These are phyloP conservation scores for Heliothis peltigera DNA, from an alignment of 2,888 invertebrate genomes.

Conservation along the genomic window DNA sequence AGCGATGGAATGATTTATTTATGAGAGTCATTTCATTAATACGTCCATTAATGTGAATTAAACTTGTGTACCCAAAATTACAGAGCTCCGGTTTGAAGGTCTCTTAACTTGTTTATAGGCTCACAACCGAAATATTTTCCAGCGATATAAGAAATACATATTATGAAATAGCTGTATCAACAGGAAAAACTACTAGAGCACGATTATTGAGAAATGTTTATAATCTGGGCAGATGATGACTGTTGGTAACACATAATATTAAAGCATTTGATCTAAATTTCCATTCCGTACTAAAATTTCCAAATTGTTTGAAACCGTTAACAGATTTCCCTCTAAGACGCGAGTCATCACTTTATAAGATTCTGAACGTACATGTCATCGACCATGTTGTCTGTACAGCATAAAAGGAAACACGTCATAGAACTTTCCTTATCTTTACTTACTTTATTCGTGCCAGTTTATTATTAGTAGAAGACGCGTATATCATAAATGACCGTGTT, in stretches of 20 bases:
- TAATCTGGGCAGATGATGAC: too few relatives aligned
- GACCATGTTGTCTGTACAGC: not conserved
- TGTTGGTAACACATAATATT: too few relatives aligned
- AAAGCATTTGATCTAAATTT: too few relatives aligned
- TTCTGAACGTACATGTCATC: conserved; percentile 11
- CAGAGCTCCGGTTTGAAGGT: not conserved
- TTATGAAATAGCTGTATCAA: not conserved
- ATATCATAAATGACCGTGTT: conserved; percentile 41
- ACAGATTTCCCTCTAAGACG: not conserved
- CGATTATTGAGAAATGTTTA: too few relatives aligned
- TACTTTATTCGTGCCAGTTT: conserved; percentile 24
- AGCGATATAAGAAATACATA: too few relatives aligned
- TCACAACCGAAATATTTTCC: not conserved
- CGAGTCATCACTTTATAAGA: conserved; percentile 9
- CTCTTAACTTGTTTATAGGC: not conserved
- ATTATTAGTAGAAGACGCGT: conserved; percentile 18
- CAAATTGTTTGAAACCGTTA: too few relatives aligned
- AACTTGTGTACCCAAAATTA: not conserved
- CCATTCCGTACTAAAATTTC: too few relatives aligned
- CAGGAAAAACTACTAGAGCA: too few relatives aligned
- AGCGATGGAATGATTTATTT: conserved; percentile 37
- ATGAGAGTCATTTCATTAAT: conserved; percentile 16
- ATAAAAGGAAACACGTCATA: not conserved
- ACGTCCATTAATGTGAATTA: conserved; percentile 8
- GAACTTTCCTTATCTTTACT: conserved; percentile 22